Conservation (phyloP, 2,888 invertebrate genomes). For the Scrobipalpa atriplicella region DNA sequence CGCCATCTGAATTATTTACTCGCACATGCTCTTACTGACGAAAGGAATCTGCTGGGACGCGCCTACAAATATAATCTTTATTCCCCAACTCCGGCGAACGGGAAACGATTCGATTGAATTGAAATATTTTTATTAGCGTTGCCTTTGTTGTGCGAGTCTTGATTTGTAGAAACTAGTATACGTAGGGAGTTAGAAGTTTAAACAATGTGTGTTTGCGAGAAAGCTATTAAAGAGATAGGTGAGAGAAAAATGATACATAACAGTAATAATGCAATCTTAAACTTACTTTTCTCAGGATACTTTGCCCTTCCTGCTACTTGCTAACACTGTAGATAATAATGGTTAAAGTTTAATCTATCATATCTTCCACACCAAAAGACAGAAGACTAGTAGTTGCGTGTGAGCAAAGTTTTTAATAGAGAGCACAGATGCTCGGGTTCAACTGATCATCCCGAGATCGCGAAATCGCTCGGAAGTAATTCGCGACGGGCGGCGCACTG, state of each 20-base stretch:
- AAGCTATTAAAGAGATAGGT: too few relatives aligned
- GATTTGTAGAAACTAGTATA: too few relatives aligned
- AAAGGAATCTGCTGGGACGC: constrained; percentile 41
- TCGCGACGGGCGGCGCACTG: constrained; percentile 44
- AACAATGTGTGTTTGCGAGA: too few relatives aligned
- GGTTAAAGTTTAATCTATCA: background rate
- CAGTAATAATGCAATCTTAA: too few relatives aligned
- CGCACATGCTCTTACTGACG: constrained; percentile 55
- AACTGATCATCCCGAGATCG: constrained; percentile 63
- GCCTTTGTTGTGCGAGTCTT: constrained; percentile 11
- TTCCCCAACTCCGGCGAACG: constrained; percentile 38
- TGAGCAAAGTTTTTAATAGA: constrained; percentile 36
- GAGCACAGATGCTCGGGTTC: constrained; percentile 54
- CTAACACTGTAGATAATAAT: too few relatives aligned
- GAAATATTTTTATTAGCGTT: constrained; percentile 35
- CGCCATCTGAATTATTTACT: constrained; percentile 78
- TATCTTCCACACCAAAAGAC: background rate
- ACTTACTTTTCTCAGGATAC: too few relatives aligned
- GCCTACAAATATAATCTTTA: constrained; percentile 52
- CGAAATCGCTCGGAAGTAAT: constrained; percentile 74
- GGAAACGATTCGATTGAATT: constrained; percentile 39
- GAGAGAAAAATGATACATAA: too few relatives aligned
- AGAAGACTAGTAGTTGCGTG: constrained; percentile 12
- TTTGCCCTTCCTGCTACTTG: too few relatives aligned
- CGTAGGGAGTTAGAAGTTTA: too few relatives aligned